A percentile compares a stretch with the other conserved stretches of the same genome.
Evolutionary conservation across 2,797 vertebrate species (phyloP).

Genomic region (Channallabes apus): DNA sequence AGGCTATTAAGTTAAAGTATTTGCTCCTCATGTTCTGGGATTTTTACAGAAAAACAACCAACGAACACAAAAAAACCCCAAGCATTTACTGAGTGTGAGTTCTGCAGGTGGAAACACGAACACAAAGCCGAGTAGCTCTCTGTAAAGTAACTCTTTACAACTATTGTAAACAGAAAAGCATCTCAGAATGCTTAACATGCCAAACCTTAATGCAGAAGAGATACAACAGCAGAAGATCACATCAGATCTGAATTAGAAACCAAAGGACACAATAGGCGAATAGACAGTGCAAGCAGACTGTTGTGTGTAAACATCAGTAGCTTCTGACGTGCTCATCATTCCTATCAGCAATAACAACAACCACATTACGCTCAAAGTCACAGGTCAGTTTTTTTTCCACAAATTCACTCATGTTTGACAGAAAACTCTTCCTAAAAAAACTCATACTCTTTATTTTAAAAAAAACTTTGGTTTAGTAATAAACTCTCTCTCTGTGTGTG

Average conservation of each 20-base stretch:
- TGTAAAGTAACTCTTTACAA: not conserved
- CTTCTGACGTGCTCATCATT: not conserved
- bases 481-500: not conserved
- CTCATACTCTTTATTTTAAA: no score
- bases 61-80: no score
- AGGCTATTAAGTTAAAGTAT: not conserved
- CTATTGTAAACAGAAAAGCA: not conserved
- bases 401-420: not conserved
- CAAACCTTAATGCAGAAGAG: not conserved
- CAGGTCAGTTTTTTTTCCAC: not conserved
- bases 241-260: not conserved
- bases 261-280: not conserved
- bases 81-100: not conserved
- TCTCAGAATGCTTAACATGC: not conserved
- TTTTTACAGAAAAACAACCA: no score
- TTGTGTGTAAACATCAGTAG: not conserved
- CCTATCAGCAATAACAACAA: not conserved
- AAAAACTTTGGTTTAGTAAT: not conserved
- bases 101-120: not conserved
- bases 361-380: not conserved
- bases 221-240: not conserved
- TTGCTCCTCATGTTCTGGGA: not conserved
- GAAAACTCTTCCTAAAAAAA: not conserved
- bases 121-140: no score
- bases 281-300: not conserved